Evolutionary conservation across 2,888 invertebrate genomes (phyloP), one percentile per base, ranked within the genome.

Genomic region (Archips xylosteana): DNA sequence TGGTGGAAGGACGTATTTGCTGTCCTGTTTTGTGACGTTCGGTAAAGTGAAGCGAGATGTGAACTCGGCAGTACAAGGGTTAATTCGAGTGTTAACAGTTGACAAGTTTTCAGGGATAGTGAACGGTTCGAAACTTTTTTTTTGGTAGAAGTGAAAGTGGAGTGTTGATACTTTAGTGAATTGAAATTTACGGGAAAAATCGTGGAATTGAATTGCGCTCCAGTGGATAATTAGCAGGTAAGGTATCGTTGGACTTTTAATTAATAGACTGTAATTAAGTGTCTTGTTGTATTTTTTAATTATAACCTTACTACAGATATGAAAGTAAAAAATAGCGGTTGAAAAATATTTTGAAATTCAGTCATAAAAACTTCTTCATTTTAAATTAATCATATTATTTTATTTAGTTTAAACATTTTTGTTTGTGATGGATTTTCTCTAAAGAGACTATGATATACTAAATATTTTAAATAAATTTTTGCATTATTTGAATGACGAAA

Each of bases 161-260:
- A 74, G 74, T 74, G 74, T 68, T 68, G 47, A 67, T 73, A 69
- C 74, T 70, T 51, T 65, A 57, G 69, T 69, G 69, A 49, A 13
- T 59, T 57, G 23, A 54, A 23, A 54, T n/a, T 68, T 66, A 15
- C 32, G 61, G 71, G 32, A 32, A 64, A 42, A 64, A 32, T 64
- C 36, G 36, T 49, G 49, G 57, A 72, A 54, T 67, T 45, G 15
- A 60, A 64, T 69, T 42, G 47, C 15, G 32, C 6, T 62, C 57
- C 12, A 61, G 66, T 64, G 73, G 73, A 73, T 73, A 69, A 70
- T 74, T 69, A 32, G 65, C 60, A 74, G 74, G 74, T 74, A 70
- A 68, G 72, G n/a, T 32, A 8, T 23, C 23, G 6, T 32, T 57
- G 32, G 10, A 32, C 23, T 57, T 45, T 47, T n/a, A n/a, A 32